Conservation (phyloP, 1,140 invertebrate genomes). For the Drosophila parabipectinata region DNA sequence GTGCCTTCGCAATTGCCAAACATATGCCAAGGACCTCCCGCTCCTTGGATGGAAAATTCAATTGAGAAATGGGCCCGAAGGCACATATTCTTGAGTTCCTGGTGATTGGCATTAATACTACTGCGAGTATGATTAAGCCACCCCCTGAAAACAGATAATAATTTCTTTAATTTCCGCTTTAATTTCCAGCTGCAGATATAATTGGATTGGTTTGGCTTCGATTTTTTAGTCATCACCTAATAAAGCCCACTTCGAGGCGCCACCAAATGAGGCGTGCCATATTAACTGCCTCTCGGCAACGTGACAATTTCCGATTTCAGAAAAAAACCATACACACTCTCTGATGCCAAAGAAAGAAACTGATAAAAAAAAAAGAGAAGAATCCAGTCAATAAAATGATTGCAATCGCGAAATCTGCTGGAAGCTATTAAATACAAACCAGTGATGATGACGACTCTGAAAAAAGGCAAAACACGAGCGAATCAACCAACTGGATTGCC, state of each 20-base stretch:
- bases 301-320: constrained; percentile 49
- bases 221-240: constrained; percentile 45
- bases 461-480: constrained; percentile 11
- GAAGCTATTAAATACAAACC: constrained; percentile 42
- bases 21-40: constrained; percentile 41
- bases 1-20: constrained; percentile 41
- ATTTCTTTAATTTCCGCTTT: constrained; percentile 24
- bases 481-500: constrained; percentile 47
- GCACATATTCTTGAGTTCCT: constrained; percentile 27
- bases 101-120: constrained; percentile 21
- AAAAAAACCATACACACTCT: constrained; percentile 1
- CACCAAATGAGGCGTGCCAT: constrained; percentile 32
- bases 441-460: constrained; percentile 13
- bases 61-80: constrained; percentile 45
- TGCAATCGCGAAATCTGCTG: constrained; percentile 39
- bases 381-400: constrained; percentile 20
- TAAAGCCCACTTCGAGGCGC: constrained; percentile 30
- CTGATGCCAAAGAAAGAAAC: constrained; percentile 11
- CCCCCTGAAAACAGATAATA: not conserved
- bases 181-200: constrained; percentile 1
- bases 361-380: constrained; percentile 21
- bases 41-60: constrained; percentile 40
- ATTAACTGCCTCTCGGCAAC: constrained; percentile 38
- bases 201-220: constrained; percentile 47
- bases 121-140: constrained; percentile 36